Evolutionary conservation across 2,797 vertebrate species (phyloP).

Genomic region (Chelidonichthys spinosus): DNA sequence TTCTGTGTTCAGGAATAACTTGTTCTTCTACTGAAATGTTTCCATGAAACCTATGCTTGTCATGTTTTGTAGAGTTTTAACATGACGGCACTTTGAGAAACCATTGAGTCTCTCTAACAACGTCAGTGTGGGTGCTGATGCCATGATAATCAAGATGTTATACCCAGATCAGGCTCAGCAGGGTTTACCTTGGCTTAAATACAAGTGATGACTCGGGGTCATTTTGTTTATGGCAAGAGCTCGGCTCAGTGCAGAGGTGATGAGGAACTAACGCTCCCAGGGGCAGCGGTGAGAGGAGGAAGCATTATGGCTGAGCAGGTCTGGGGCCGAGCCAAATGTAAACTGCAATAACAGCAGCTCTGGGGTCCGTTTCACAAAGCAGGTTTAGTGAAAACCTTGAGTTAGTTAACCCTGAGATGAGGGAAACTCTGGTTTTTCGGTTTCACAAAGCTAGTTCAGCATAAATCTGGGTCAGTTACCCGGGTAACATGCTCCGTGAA

Average conservation of each 20-base stretch:
- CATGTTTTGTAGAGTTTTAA: slow-evolving; percentile 1
- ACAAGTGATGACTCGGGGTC: slow-evolving; percentile 30
- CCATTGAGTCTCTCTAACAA: slow-evolving; percentile 11
- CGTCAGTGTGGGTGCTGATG: neutral
- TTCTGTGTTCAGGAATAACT: neutral
- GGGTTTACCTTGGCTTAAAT: slow-evolving; percentile 45
- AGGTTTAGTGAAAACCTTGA: too few species aligned
- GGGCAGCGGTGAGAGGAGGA: slow-evolving; percentile 32
- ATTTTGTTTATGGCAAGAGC: slow-evolving; percentile 42
- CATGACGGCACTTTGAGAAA: neutral
- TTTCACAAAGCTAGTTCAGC: too few species aligned
- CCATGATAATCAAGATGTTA: slow-evolving; percentile 13
- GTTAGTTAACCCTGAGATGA: too few species aligned
- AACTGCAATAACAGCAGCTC: slow-evolving; percentile 74
- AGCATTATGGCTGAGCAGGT: slow-evolving; percentile 57
- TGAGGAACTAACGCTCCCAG: slow-evolving; percentile 52
- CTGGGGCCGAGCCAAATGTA: slow-evolving; percentile 67
- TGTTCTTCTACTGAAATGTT: neutral
- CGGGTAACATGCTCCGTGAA: too few species aligned
- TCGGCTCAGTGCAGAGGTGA: slow-evolving; percentile 52
- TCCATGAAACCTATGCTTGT: neutral
- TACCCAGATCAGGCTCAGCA: neutral
- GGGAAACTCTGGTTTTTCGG: too few species aligned
- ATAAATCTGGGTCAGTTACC: too few species aligned
- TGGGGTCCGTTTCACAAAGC: too few species aligned